Evolutionary conservation across 2,888 invertebrate species (phyloP), one percentile per base, ranked within the genome.

Genomic region (Chrysolina haemoptera): DNA sequence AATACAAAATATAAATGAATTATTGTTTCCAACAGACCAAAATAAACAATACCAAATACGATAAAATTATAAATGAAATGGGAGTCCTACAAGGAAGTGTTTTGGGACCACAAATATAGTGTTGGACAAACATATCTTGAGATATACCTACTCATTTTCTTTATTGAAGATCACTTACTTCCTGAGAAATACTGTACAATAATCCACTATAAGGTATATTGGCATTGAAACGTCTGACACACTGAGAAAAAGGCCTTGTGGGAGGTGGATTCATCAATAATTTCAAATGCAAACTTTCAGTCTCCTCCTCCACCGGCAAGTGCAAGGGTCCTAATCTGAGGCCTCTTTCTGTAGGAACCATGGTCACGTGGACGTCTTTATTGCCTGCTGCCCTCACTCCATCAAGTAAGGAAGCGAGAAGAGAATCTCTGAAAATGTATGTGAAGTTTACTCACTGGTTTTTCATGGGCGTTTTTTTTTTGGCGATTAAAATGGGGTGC

Each of bases 181-280:
- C 99, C 90, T 97, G 97, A 27, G 97, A 96, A 78, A 97, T 95
- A 80, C 98, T 97, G 89, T 99, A 98, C 79, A 97, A 92, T 66
- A 99, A 92, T 20, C 99, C 99, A 88, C 97, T 98, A 89, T 99
- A 99, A 3, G 99, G 97, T 83, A 98, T 93, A 88, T 99, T 99
- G 65, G 97, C 96, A 89, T 99, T 99, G 89, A 99, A 99, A 76
- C 99, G 90, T 81, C 96, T 94, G 22, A 99, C 93, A 80, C 97
- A 95, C 86, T 98, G 96, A 27, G 93, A 88, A 84, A 94, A 93
- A 6, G 90, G 88, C 87, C 92, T 91, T 53, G 90, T 90, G 22
- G 90, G 91, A 76, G 93, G 92, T 46, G 91, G 91, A 81, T 91
- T 91, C 81, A 92, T 91, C 48, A 94, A 89, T 83, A 94, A 93